These are phyloP conservation scores for Sitophilus oryzae DNA, from an alignment of 1,140 invertebrate genomes.

Conservation along the genomic window DNA sequence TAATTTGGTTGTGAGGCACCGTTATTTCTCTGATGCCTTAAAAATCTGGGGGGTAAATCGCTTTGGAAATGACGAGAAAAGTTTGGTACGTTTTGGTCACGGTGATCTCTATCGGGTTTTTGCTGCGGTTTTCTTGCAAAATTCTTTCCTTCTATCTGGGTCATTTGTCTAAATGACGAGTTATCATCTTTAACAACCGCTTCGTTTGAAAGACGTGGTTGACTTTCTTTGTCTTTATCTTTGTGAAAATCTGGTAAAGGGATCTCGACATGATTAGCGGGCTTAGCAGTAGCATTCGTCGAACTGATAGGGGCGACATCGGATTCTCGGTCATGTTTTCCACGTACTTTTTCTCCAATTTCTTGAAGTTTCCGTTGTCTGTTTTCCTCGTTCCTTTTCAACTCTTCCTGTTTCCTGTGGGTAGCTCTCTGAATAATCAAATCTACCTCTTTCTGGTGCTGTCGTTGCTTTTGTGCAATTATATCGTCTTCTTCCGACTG, in stretches of 20 bases:
- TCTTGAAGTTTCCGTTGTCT: slow-evolving; percentile 52
- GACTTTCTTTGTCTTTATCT: slow-evolving; percentile 43
- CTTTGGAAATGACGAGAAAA: slow-evolving; percentile 70
- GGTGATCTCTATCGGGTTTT: slow-evolving; percentile 43
- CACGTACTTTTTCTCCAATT: slow-evolving; percentile 54
- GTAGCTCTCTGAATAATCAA: slow-evolving; percentile 68
- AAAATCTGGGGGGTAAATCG: slow-evolving; percentile 79
- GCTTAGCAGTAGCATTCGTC: slow-evolving; percentile 38
- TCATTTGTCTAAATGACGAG: slow-evolving; percentile 42
- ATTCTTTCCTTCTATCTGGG: slow-evolving; percentile 44
- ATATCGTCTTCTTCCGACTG: slow-evolving; percentile 64
- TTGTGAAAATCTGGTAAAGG: slow-evolving; percentile 53
- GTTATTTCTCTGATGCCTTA: slow-evolving; percentile 53
- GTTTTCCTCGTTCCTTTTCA: slow-evolving; percentile 60
- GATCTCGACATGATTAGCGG: slow-evolving; percentile 47
- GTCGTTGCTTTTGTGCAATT: slow-evolving; percentile 62
- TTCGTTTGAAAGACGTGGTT: slow-evolving; percentile 24
- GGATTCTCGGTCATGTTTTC: slow-evolving; percentile 46
- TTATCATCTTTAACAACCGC: slow-evolving; percentile 14
- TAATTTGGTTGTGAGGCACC: slow-evolving; percentile 19
- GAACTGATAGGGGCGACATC: slow-evolving; percentile 39
- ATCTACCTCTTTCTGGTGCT: slow-evolving; percentile 63
- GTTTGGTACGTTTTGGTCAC: slow-evolving; percentile 42
- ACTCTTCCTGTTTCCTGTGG: slow-evolving; percentile 73
- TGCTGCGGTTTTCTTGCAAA: slow-evolving; percentile 42